phyloP scores from a whole-genome alignment of 2,113 vertebrate species.

The Callionymus lyra region DNA sequence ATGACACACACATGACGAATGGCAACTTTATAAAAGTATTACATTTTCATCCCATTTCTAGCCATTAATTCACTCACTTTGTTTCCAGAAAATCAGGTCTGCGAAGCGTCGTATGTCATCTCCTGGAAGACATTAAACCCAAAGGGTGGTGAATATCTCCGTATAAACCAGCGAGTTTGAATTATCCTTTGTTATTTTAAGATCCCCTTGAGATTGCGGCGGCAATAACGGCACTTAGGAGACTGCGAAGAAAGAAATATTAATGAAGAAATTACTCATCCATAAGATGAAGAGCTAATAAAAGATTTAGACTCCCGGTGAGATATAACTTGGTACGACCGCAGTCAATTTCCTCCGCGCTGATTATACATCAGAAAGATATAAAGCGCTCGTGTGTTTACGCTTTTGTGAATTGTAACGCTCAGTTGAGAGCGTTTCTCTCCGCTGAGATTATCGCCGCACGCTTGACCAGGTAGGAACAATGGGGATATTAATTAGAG shows the following conservation, averaged over 20 bases:
- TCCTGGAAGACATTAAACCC: neutral
- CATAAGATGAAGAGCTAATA: constrained; percentile 16
- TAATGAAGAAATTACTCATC: constrained; percentile 6
- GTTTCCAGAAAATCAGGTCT: too few relatives aligned
- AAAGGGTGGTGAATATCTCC: neutral
- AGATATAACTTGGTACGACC: constrained; percentile 17
- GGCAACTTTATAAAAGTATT: too few relatives aligned
- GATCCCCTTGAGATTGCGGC: constrained; percentile 2
- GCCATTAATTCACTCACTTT: too few relatives aligned
- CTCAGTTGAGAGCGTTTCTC: constrained; percentile 19
- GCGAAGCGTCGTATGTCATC: too few relatives aligned
- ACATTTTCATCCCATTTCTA: too few relatives aligned
- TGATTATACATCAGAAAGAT: constrained; percentile 26
- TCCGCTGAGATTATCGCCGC: constrained; percentile 24
- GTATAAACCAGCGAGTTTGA: constrained; percentile 1
- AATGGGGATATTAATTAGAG: constrained; percentile 47
- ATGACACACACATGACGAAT: too few relatives aligned
- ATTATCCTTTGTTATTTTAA: constrained; percentile 5
- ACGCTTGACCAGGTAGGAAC: constrained; percentile 43
- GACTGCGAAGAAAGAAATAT: constrained; percentile 1
- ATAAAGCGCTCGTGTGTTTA: constrained; percentile 20
- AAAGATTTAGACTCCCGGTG: constrained; percentile 14
- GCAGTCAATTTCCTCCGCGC: constrained; percentile 20
- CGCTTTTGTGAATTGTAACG: constrained; percentile 29
- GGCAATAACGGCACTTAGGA: constrained; percentile 2